Base-by-base conservation (phyloP, 2,113 vertebrate genomes). In the Puntigrus tetrazona region DNA sequence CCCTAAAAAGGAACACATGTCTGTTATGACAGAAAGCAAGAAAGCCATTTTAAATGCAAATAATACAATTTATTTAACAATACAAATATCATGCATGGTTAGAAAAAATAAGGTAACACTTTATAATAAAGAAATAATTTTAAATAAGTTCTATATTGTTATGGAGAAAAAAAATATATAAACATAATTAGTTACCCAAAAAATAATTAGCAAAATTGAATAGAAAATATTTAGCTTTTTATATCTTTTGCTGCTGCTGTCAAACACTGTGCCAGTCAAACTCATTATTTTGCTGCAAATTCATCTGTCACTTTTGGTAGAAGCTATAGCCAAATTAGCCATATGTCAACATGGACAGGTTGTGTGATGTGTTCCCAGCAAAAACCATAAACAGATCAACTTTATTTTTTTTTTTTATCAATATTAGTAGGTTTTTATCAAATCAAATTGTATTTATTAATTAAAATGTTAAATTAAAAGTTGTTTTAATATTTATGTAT, bases 221-320 rank as follows among this genome's bases (percentile, higher is more conserved):
- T 7, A 22, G 34, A 67, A 67, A 22, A 69, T 69, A n/a, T n/a
- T n/a, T n/a, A n/a, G 16, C 0, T 69, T 67, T 7, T 8, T 4
- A 34, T 34, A 9, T 67, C 7, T 36, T 69, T 38, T 22, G 20
- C 20, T 38, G 65, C 38, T 69, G 34, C 20, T 38, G 34, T 38
- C 34, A 70, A 70, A 38, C 0, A 0, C 22, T 38, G 20, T 70
- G 34, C 67, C 34, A 70, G 14, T 34, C 29, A 34, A 34, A 34
- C 34, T 69, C 34, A n/a, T 36, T 69, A 36, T 38, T 38, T 38
- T 38, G 34, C 34, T 20, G 34, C 34, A 70, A 38, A 70, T 70
- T 38, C 67, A 70, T 69, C 34, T 69, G 34, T 69, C 65, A 69
- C 18, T 38, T n/a, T n/a, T 69, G 65, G 18, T 69, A 69, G 61